Conservation (phyloP, 2,797 vertebrate genomes). For the Erethizon dorsatum region DNA sequence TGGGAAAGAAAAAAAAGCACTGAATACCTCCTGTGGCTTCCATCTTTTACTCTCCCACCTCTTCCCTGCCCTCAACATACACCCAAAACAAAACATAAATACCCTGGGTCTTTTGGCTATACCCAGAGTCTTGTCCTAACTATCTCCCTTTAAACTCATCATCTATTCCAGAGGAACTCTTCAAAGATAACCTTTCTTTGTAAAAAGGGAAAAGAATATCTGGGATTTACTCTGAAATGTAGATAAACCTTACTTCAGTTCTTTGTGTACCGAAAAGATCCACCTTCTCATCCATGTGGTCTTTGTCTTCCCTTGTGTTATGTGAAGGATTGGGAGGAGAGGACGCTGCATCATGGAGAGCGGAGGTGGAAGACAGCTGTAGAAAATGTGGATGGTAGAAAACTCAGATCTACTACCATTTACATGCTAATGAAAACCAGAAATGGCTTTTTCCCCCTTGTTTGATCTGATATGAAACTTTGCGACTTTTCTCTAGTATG, state of each 20-base stretch:
- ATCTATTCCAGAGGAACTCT: slow-evolving; percentile 36
- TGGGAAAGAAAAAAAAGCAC: not conserved
- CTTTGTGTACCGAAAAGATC: slow-evolving; percentile 65
- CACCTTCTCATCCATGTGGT: slow-evolving; percentile 64
- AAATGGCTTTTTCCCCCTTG: not conserved
- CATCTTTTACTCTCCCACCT: not conserved
- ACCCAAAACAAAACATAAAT: slow-evolving; percentile 43
- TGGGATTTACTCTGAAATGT: slow-evolving; percentile 76
- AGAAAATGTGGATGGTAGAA: slow-evolving; percentile 18
- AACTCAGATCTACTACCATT: slow-evolving; percentile 61
- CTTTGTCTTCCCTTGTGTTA: slow-evolving; percentile 74
- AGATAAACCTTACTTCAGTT: slow-evolving; percentile 65
- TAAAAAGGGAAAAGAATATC: slow-evolving; percentile 50
- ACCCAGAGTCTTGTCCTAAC: not conserved
- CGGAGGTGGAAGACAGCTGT: slow-evolving; percentile 30
- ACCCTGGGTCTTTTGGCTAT: not conserved
- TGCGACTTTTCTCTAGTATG: slow-evolving; percentile 66
- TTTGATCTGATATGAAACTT: slow-evolving; percentile 82
- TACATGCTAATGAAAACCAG: slow-evolving; percentile 76
- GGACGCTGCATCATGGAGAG: slow-evolving; percentile 30
- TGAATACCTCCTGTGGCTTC: not conserved
- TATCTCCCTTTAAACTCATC: not conserved
- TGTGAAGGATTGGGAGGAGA: not conserved
- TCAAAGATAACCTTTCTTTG: slow-evolving; percentile 62
- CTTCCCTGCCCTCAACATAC: not conserved